Percentiles rank a stretch among this genome's conserved stretches.
Conservation (phyloP, 1,140 invertebrate species). For the Brachionus sp. region DNA sequence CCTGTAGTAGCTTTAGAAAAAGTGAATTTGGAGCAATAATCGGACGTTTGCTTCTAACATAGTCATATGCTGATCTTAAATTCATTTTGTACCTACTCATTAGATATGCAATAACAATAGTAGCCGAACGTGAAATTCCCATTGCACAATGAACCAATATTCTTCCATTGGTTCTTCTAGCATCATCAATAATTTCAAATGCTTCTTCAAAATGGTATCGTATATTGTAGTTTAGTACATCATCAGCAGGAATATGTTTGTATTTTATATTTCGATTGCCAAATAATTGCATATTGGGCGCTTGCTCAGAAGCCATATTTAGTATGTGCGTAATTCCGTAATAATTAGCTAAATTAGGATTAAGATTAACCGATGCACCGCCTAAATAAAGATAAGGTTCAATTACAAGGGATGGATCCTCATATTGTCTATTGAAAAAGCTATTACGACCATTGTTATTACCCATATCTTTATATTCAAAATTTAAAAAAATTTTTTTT, state of each 20-base stretch:
- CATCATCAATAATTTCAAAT: neutral
- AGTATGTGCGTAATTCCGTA: slow-evolving; percentile 2
- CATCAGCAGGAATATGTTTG: neutral
- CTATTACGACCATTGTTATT: neutral
- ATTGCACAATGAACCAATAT: slow-evolving; percentile 64
- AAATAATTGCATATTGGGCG: neutral
- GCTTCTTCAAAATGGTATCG: neutral
- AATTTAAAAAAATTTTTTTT: neutral
- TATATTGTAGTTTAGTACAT: neutral
- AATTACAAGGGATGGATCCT: neutral
- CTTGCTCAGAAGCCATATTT: neutral
- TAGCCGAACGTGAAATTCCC: slow-evolving; percentile 53
- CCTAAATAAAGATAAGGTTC: neutral
- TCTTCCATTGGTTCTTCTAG: slow-evolving; percentile 61
- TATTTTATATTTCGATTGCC: neutral
- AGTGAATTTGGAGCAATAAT: neutral
- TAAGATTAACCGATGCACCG: neutral
- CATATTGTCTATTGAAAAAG: neutral
- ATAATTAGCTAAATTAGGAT: neutral
- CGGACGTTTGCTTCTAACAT: slow-evolving; percentile 1
- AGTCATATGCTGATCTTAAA: slow-evolving; percentile 44
- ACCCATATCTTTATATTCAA: neutral
- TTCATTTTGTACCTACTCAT: slow-evolving; percentile 48
- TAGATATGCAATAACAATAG: slow-evolving; percentile 55
- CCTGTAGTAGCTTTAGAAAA: neutral